These are phyloP conservation scores for Camponotus floridanus DNA, from an alignment of 1,140 invertebrate species.

Conservation along the genomic window DNA sequence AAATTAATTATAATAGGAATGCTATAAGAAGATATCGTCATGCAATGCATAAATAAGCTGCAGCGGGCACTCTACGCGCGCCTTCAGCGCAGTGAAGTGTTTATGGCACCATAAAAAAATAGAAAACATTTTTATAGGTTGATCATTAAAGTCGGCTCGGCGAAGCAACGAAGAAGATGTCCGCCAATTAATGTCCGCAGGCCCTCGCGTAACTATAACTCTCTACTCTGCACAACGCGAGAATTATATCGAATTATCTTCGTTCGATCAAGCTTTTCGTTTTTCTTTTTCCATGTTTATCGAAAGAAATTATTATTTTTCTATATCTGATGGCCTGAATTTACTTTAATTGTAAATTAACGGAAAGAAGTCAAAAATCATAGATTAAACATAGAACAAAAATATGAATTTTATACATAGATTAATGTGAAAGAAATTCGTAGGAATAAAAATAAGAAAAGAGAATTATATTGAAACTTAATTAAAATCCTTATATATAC, in stretches of 20 bases:
- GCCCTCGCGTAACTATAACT: slow-evolving; percentile 53
- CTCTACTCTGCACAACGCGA: slow-evolving; percentile 6
- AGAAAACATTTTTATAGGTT: slow-evolving; percentile 79
- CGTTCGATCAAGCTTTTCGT: slow-evolving; percentile 19
- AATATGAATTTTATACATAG: background rate
- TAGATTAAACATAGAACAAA: slow-evolving; percentile 33
- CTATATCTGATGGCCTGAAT: slow-evolving; percentile 10
- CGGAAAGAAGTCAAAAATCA: background rate
- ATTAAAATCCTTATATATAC: background rate
- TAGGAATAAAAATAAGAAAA: background rate
- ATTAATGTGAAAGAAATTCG: background rate
- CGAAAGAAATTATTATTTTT: slow-evolving; percentile 33
- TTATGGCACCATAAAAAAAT: slow-evolving; percentile 77
- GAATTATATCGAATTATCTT: slow-evolving; percentile 32
- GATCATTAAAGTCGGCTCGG: slow-evolving; percentile 78
- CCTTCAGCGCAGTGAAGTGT: slow-evolving; percentile 65
- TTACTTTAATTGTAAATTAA: background rate
- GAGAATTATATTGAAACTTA: background rate
- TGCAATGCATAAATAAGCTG: slow-evolving; percentile 43
- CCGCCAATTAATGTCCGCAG: slow-evolving; percentile 76
- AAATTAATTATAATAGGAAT: slow-evolving; percentile 1
- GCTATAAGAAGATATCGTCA: background rate
- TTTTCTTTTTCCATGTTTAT: slow-evolving; percentile 23
- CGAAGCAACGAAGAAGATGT: slow-evolving; percentile 75
- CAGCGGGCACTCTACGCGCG: slow-evolving; percentile 37